Base-by-base conservation (phyloP, 2,113 vertebrate genomes). In the Mustelus asterias region DNA sequence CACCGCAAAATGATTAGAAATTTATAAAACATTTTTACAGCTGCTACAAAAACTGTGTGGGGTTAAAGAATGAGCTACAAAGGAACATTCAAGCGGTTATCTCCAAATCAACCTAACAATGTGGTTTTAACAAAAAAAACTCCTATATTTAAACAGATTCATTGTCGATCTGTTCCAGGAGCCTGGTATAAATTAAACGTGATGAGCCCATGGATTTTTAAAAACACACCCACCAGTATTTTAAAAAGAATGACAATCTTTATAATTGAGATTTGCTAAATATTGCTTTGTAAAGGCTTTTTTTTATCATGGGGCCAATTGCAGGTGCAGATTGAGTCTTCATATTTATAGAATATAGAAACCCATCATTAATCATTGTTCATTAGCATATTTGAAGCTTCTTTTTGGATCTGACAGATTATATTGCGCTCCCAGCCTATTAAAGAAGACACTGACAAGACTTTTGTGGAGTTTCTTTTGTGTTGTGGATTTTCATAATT, bases 401-500 rank as follows among this genome's bases (percentile, higher is more conserved):
- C 97, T 97, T 97, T 98, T 97, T 97, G 96, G 96, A 96, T 97
- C 97, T 98, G 98, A 98, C 98, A 98, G 98, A 97, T 96, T 97
- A 98, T 97, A 98, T 98, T 98, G 98, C 98, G 98, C 98, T 98
- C 97, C 96, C 96, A 97, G 98, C 97, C 97, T 97, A 97, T 97
- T 97, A 97, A 96, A 97, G 97, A 97, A 97, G 96, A 97, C 95
- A 95, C 70, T 48, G 96, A 96, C 96, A 97, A 96, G 16, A 9
- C 97, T 97, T 98, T 98, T 98, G 98, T 98, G 96, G 96, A 96
- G 97, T 97, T 97, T 97, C 97, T 97, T 96, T 67, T 96, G 97
- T 97, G 96, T 96, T 97, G 97, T 96, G 98, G 97, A 98, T 97
- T 98, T 98, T 98, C 97, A 98, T 98, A 98, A 98, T 98, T 98